Conservation (phyloP, 2,797 vertebrate genomes). For the Silurus aristotelis region DNA sequence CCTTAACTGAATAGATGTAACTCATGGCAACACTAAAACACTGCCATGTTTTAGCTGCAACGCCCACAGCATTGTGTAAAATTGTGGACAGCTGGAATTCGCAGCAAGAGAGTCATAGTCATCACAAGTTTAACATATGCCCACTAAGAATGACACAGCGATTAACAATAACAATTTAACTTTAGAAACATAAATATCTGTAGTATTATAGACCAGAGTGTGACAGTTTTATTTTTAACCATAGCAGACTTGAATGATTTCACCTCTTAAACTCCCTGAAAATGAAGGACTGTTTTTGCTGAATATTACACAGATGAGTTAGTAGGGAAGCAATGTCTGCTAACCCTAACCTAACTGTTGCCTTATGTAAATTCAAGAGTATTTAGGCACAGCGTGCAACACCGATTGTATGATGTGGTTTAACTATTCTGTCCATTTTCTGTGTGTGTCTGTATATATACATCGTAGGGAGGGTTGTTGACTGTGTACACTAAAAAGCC, state of each 20-base stretch:
- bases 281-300: background rate
- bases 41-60: constrained; percentile 12
- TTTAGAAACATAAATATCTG: background rate
- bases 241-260: background rate
- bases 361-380: background rate
- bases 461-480: background rate
- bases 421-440: background rate
- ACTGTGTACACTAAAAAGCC: background rate
- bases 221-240: background rate
- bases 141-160: background rate
- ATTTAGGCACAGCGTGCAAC: background rate
- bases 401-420: background rate
- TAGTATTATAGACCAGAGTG: background rate
- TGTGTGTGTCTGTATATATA: background rate
- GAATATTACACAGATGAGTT: background rate
- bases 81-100: constrained; percentile 8
- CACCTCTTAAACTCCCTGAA: background rate
- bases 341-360: background rate
- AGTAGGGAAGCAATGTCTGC: background rate
- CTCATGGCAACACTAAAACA: constrained; percentile 28
- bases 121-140: background rate
- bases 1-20: constrained; percentile 30
- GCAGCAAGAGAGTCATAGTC: background rate
- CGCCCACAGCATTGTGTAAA: constrained; percentile 12
- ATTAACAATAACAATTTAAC: too few species aligned